phyloP scores from a whole-genome alignment of 2,797 vertebrate genomes.

The Trachurus trachurus region DNA sequence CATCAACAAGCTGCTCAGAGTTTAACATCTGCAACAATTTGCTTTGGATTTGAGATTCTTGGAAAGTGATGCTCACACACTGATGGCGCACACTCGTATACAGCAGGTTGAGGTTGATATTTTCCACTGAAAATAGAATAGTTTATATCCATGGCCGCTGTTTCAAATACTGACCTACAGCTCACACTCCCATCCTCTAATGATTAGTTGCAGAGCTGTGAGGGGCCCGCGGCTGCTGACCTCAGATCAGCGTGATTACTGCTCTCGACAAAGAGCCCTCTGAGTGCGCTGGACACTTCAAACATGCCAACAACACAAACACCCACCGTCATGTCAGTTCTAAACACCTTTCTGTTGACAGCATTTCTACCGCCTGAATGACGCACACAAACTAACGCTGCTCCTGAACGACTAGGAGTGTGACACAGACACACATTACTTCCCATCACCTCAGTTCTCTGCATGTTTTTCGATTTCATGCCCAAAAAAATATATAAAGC shows the following conservation, averaged over 20 bases:
- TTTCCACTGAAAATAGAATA: constrained; percentile 11
- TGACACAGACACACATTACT: constrained; percentile 7
- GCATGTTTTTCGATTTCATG: constrained; percentile 13
- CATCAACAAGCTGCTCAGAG: background rate
- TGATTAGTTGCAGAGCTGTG: constrained; percentile 11
- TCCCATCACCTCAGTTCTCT: background rate
- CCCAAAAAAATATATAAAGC: constrained; percentile 1
- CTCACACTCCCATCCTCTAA: constrained; percentile 37
- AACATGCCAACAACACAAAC: constrained; percentile 16
- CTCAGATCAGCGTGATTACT: constrained; percentile 46
- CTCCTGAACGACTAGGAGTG: background rate
- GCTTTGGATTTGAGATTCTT: background rate
- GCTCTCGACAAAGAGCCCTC: constrained; percentile 17
- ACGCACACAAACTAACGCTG: constrained; percentile 21
- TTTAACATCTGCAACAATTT: background rate
- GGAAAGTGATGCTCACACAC: background rate
- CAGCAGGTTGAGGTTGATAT: background rate
- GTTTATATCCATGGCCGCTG: constrained; percentile 20
- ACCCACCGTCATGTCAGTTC: background rate
- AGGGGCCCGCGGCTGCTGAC: constrained; percentile 24
- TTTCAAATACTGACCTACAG: constrained; percentile 37
- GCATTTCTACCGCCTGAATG: constrained; percentile 7
- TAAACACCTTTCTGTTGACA: constrained; percentile 7
- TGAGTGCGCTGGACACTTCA: background rate
- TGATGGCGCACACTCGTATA: background rate